Conservation (phyloP, 2,113 vertebrate species). For the Scomber scombrus region DNA sequence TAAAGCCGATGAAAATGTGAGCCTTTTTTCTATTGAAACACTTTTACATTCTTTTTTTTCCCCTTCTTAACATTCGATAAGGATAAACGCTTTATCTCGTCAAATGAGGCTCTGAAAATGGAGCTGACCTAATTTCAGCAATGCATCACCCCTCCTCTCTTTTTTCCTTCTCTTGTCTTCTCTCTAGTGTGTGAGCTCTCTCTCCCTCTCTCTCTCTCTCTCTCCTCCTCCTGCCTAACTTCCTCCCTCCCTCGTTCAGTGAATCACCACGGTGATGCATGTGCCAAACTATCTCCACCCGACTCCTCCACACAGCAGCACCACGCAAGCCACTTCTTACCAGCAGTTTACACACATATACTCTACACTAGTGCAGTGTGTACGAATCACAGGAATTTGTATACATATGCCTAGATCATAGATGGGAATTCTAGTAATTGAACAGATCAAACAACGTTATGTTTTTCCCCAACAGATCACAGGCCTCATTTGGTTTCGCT, state of each 20-base stretch:
- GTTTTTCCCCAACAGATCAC: conserved; percentile 19
- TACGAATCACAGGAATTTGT: conserved; percentile 47
- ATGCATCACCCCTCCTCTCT: conserved; percentile 41
- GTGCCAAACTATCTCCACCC: conserved; percentile 77
- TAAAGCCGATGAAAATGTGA: conserved; percentile 46
- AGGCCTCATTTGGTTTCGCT: conserved; percentile 31
- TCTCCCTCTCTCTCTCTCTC: conserved; percentile 30
- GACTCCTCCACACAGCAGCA: conserved; percentile 76
- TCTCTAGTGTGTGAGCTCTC: conserved; percentile 35
- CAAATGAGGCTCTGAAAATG: conserved; percentile 74
- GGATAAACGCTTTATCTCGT: conserved; percentile 73
- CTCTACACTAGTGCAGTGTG: conserved; percentile 17
- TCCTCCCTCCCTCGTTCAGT: conserved; percentile 77
- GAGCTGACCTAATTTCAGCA: conserved; percentile 83
- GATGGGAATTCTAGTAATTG: conserved; percentile 42
- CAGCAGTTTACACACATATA: conserved; percentile 47
- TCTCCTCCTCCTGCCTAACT: conserved; percentile 61
- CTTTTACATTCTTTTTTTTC: conserved; percentile 30
- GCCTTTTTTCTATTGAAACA: conserved; percentile 35
- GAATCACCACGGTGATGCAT: conserved; percentile 82
- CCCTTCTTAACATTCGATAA: conserved; percentile 52
- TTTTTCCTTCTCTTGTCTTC: conserved; percentile 50
- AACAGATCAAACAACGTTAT: conserved; percentile 45
- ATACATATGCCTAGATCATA: conserved; percentile 48
- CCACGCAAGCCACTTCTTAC: conserved; percentile 57